Conservation (phyloP, 1,140 invertebrate genomes). For the Papilio xuthus region DNA sequence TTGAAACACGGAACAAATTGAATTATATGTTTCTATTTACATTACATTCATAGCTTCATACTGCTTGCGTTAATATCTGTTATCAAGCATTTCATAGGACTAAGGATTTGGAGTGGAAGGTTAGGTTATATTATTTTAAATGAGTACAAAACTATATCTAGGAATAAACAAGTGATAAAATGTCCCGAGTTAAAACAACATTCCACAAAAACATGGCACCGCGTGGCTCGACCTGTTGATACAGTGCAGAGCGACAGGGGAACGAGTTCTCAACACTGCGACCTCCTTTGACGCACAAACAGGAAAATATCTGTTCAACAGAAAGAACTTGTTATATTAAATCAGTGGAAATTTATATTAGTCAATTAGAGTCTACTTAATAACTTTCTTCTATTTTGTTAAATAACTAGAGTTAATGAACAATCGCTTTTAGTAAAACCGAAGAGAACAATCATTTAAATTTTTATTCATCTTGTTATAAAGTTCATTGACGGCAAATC, state of each 20-base stretch:
- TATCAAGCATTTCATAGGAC: too few relatives aligned
- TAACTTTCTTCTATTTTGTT: background rate
- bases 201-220: background rate
- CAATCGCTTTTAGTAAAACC: background rate
- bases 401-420: background rate
- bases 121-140: background rate
- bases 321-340: background rate
- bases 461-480: constrained; percentile 14
- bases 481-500: background rate
- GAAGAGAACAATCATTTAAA: background rate
- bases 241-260: background rate
- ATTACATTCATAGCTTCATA: too few relatives aligned
- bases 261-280: constrained; percentile 2
- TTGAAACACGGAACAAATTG: background rate
- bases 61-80: too few relatives aligned
- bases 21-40: too few relatives aligned
- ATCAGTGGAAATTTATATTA: background rate
- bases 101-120: background rate
- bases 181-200: background rate
- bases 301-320: background rate
- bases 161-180: background rate
- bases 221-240: background rate
- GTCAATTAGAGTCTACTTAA: background rate
- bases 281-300: constrained; percentile 7
- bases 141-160: background rate